phyloP scores from a whole-genome alignment of 2,113 vertebrate genomes.

The Lepus europaeus region DNA sequence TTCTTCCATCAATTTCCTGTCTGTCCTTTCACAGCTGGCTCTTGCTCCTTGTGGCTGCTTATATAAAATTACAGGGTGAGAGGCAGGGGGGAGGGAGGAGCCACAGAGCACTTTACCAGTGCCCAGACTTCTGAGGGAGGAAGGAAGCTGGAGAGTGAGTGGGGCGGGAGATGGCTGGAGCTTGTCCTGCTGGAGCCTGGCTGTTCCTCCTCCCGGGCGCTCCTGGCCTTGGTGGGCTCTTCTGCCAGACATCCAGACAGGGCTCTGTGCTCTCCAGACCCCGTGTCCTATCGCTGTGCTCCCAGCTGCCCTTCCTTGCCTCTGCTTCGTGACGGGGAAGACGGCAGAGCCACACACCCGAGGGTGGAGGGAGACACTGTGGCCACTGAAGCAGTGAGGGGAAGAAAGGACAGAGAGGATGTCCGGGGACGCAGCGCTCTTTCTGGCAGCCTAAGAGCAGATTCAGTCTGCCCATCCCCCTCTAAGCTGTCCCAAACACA shows the following conservation, averaged over 20 bases:
- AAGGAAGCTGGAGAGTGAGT: slow-evolving; percentile 34
- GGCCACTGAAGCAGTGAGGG: slow-evolving; percentile 61
- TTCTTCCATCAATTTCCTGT: slow-evolving; percentile 56
- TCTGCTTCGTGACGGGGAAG: slow-evolving; percentile 60
- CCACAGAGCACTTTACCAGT: not conserved
- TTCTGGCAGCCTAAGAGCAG: slow-evolving; percentile 49
- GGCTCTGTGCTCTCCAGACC: slow-evolving; percentile 23
- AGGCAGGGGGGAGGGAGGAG: slow-evolving; percentile 3
- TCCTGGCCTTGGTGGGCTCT: not conserved
- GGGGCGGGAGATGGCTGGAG: slow-evolving; percentile 24
- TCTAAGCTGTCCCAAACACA: not conserved
- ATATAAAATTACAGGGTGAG: slow-evolving; percentile 26
- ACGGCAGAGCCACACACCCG: slow-evolving; percentile 51
- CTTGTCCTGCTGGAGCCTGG: slow-evolving; percentile 19
- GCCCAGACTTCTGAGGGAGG: slow-evolving; percentile 22
- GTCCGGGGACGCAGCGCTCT: slow-evolving; percentile 63
- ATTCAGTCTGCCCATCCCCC: not conserved
- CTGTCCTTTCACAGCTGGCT: slow-evolving; percentile 49
- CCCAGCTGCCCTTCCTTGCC: slow-evolving; percentile 62
- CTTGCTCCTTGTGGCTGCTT: slow-evolving; percentile 18
- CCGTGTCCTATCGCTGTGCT: slow-evolving; percentile 42
- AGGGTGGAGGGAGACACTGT: slow-evolving; percentile 57
- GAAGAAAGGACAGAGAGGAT: slow-evolving; percentile 62
- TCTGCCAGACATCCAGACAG: not conserved
- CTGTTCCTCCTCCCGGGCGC: not conserved